Evolutionary conservation across 1,140 invertebrate species (phyloP), one percentile per base, ranked within the genome.

Genomic region (Drosophila azteca): DNA sequence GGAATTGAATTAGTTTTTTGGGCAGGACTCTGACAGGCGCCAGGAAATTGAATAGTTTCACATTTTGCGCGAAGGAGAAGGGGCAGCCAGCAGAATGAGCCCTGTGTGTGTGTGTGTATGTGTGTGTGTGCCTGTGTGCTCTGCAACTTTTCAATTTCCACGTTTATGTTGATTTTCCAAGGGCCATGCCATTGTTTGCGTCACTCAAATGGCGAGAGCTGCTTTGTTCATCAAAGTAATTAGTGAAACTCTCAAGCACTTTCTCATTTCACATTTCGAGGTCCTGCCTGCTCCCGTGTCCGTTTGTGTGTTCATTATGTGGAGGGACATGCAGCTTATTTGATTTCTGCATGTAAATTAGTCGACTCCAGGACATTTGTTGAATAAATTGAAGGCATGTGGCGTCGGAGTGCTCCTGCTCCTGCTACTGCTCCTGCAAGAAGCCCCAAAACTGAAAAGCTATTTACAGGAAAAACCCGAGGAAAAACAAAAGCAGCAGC

Each of bases 171-270:
- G 78, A 60, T 77, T 79, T 78, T 77, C 64, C 64, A 11, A 26
- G 26, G 50, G 4, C 24, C 24, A 3, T 26, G 29, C 79, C 78
- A 79, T 83, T 83, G 79, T 88, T 88, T 88, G 76, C 83, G 49
- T 79, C 69, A 68, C 78, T 72, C 75, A 77, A 82, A 70, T 84
- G 66, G 69, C 58, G 39, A 61, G 68, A 65, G 68, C 60, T 46
- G 64, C 77, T 76, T 90, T 90, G 87, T 90, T 74, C 87, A 69
- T 90, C 87, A 90, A 90, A 82, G 82, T 90, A 90, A 90, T 90
- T 90, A 90, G 87, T 69, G 48, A 71, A 77, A 79, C 60, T 84
- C 67, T 63, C 39, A 79, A 83, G 79, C 57, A 87, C 83, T 73
- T 63, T 64, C 63, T 59, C 70, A 68, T 69, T 65, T 65, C 15